Conservation (phyloP, 1,140 invertebrate species). For the Venturia canescens region DNA sequence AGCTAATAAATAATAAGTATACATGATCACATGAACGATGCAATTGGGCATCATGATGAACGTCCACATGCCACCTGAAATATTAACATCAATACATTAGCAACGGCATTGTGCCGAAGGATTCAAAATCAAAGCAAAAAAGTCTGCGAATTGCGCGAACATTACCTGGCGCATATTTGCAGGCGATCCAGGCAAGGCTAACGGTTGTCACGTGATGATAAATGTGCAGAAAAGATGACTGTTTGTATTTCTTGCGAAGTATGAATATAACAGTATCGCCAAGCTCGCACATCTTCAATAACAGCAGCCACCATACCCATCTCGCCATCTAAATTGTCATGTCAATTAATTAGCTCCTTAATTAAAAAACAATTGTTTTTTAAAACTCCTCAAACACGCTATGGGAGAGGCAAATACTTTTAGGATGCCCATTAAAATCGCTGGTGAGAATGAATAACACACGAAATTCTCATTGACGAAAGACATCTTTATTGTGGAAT, state of each 20-base stretch:
- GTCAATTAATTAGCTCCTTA: not conserved
- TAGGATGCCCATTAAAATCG: too few relatives aligned
- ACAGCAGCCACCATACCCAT: slow-evolving; percentile 76
- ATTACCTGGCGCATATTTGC: slow-evolving; percentile 82
- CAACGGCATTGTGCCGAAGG: too few relatives aligned
- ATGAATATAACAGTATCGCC: slow-evolving; percentile 82
- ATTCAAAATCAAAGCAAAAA: not conserved
- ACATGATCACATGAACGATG: slow-evolving; percentile 83
- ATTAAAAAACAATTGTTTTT: not conserved
- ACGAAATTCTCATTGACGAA: too few relatives aligned
- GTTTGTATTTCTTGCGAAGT: slow-evolving; percentile 83
- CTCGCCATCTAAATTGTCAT: slow-evolving; percentile 63
- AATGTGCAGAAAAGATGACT: slow-evolving; percentile 85
- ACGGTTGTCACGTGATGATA: slow-evolving; percentile 85
- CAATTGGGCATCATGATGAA: slow-evolving; percentile 79
- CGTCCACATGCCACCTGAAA: slow-evolving; percentile 73
- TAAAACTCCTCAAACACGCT: too few relatives aligned
- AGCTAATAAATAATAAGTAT: slow-evolving; percentile 82
- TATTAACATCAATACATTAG: not conserved
- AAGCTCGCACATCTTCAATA: slow-evolving; percentile 75
- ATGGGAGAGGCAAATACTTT: too few relatives aligned
- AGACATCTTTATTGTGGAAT: too few relatives aligned
- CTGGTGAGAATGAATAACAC: too few relatives aligned
- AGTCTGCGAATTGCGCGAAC: not conserved
- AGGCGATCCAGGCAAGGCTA: slow-evolving; percentile 83